Base-by-base conservation (phyloP, 1,140 invertebrate species). In the Leguminivora glycinivorella region DNA sequence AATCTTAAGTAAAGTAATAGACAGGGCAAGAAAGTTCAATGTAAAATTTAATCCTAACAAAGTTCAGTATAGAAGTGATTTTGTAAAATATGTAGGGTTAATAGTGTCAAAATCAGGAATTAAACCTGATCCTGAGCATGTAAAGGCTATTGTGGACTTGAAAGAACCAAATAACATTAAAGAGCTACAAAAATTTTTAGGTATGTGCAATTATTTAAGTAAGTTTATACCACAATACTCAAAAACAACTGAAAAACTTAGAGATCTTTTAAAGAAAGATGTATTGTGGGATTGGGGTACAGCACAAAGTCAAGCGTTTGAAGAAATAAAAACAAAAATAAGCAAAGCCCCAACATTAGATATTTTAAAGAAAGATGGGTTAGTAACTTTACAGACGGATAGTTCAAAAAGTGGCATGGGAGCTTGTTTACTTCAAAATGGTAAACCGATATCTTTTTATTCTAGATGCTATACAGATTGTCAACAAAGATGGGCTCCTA, bases 1-100 rank as follows among this genome's bases (percentile, higher is more conserved):
- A 71, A 83, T 75, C 40, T 70, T 92, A 43, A 52, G 25, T 26
- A n/a, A 75, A 67, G 77, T 92, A 0, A 70, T 92, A 38, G 68
- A 83, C 10, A 72, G 72, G 70, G 76, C 81, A 3, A 71, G 70
- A 72, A 31, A 74, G 4, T 70, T 71, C 4, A 31, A 31, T 31
- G 29, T 31, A 31, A 31, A 31, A 31, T 31, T 31, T 31, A 31
- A 31, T 31, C 47, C 78, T 43, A 72, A 80, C 6, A 92, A 91
- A 76, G 14, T 34, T n/a, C 58, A 67, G 5, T 70, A 56, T 40
- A 70, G 14, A 40, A 29, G 17, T 2, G 17, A 56, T 56, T 56
- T 56, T 56, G 47, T 56, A 5, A 56, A 56, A 22, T 56, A 56
- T 56, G 47, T 56, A n/a, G 47, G 47, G 7, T 19, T 56, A 9